Evolutionary conservation across 2,888 invertebrate species (phyloP), one percentile per base, ranked within the genome.

Genomic region (Platycheirus albimanus): DNA sequence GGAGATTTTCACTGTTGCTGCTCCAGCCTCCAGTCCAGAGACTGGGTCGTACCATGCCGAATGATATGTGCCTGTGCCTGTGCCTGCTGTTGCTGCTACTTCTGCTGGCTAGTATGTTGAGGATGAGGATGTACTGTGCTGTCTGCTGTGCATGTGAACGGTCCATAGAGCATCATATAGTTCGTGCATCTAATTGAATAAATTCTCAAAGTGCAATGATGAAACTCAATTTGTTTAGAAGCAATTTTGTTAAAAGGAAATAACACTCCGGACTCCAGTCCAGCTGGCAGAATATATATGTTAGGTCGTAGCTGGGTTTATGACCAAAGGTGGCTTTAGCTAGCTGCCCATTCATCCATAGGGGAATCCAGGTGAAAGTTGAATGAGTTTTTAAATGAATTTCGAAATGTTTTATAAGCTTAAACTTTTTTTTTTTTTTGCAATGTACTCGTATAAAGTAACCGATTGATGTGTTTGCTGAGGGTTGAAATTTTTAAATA

Each of bases 151-250:
- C n/a, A n/a, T 58, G 17, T 56, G 19, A 8, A 58, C 33, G 45
- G 47, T 49, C 38, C 49, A 66, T 49, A 47, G 56, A 52, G 66
- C 67, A 61, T 61, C 69, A 56, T 56, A 74, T 56, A 74, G 66
- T 56, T 58, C 58, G 66, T 51, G 51, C 64, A 52, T 74, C 45
- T 77, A 77, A 71, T 66, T 77, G 77, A 71, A 77, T 76, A 71
- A 67, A 70, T 66, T 58, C 75, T 80, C 70, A 56, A 58, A 80
- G 81, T 71, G 77, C 66, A 70, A 66, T 70, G 58, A 52, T 47
- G 33, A 77, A 81, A 81, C 71, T 81, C 77, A 71, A 81, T 81
- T 81, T 77, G 77, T 49, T 71, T 66, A 72, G 56, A 71, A 77
- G 77, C 77, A 71, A 77, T 81, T 77, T 77, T 49, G 61, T 81